Evolutionary conservation across 2,888 invertebrate genomes (phyloP).

Genomic region (Eupithecia subfuscata): DNA sequence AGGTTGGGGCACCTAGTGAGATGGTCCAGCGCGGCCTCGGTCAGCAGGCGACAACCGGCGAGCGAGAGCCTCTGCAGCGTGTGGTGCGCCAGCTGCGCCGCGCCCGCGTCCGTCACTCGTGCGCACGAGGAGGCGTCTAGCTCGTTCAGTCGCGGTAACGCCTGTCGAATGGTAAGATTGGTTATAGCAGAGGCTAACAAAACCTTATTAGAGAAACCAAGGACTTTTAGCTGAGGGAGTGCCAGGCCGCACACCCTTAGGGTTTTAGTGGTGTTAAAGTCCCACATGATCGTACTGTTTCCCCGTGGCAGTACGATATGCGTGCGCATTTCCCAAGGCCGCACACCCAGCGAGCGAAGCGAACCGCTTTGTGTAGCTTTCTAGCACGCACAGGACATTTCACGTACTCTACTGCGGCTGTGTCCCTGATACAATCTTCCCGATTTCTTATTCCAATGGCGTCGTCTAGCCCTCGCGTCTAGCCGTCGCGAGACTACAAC

Average conservation of each 20-base stretch:
- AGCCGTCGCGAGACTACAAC: background rate
- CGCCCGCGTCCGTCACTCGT: constrained; percentile 94
- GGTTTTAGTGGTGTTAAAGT: too few relatives aligned
- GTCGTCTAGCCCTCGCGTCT: too few relatives aligned
- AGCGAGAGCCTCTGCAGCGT: constrained; percentile 90
- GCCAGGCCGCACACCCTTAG: too few relatives aligned
- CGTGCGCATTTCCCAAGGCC: too few relatives aligned
- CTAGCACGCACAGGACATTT: background rate
- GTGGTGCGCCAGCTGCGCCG: constrained; percentile 92
- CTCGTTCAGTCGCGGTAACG: constrained; percentile 88
- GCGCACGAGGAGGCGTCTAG: constrained; percentile 94
- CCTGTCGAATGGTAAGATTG: constrained; percentile 65
- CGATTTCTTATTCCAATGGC: too few relatives aligned
- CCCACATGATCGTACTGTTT: too few relatives aligned
- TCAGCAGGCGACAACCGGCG: constrained; percentile 91
- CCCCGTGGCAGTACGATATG: too few relatives aligned
- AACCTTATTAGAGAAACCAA: background rate
- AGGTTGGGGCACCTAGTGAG: constrained; percentile 90
- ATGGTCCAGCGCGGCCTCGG: constrained; percentile 92
- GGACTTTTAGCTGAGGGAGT: background rate
- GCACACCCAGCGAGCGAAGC: background rate
- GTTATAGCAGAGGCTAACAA: background rate
- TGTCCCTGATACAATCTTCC: too few relatives aligned
- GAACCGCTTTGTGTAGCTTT: background rate
- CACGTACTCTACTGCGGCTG: too few relatives aligned